Evolutionary conservation across 2,888 invertebrate genomes (phyloP).

Genomic region (Chouioia cunea): DNA sequence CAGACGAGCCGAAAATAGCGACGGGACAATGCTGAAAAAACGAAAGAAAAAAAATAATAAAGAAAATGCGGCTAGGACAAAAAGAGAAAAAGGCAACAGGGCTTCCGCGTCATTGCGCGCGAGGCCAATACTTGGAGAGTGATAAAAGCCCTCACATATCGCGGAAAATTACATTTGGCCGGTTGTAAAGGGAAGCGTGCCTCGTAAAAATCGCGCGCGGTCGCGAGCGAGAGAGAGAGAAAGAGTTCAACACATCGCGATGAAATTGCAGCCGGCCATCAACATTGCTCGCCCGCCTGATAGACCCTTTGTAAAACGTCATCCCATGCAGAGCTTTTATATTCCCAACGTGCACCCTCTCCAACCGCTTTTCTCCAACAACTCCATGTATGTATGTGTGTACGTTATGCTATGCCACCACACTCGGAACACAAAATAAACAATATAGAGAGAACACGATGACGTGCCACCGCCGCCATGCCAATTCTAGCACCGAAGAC

Average conservation of each 20-base stretch:
- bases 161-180: conserved; percentile 65
- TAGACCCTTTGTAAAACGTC: conserved; percentile 66
- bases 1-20: not conserved
- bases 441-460: conserved; percentile 15
- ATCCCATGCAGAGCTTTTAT: conserved; percentile 60
- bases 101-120: conserved; percentile 36
- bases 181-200: conserved; percentile 61
- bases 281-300: conserved; percentile 56
- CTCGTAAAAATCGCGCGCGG: conserved; percentile 64
- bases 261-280: conserved; percentile 59
- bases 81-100: conserved; percentile 17
- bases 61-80: conserved; percentile 16
- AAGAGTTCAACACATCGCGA: conserved; percentile 37
- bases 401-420: conserved; percentile 25
- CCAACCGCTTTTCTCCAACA: conserved; percentile 2
- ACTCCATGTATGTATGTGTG: conserved; percentile 25
- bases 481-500: conserved; percentile 13
- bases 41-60: conserved; percentile 19
- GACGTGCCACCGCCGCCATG: conserved; percentile 7
- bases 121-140: conserved; percentile 35
- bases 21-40: not conserved
- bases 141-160: conserved; percentile 53
- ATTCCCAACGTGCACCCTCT: conserved; percentile 42
- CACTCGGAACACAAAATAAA: conserved; percentile 25
- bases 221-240: conserved; percentile 4